phyloP scores from a whole-genome alignment of 2,797 vertebrate genomes.

The Manis crassicaudata region DNA sequence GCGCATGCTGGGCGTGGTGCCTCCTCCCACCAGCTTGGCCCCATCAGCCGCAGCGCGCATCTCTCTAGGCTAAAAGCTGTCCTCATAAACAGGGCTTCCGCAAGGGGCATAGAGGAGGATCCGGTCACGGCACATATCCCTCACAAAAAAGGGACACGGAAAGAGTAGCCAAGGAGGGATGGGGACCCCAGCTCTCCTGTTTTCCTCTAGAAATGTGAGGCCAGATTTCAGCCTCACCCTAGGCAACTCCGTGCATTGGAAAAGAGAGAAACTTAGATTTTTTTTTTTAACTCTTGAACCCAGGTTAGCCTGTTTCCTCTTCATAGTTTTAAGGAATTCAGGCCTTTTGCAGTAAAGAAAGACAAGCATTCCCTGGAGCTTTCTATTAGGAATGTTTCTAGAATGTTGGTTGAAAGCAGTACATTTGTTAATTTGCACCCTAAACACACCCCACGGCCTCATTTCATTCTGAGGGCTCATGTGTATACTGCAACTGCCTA shows the following conservation, averaged over 20 bases:
- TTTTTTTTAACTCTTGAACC: constrained; percentile 36
- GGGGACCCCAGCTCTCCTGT: not conserved
- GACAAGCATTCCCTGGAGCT: constrained; percentile 56
- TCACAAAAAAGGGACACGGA: not conserved
- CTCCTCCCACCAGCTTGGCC: not conserved
- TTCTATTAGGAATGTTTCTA: constrained; percentile 64
- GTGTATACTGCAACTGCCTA: constrained; percentile 54
- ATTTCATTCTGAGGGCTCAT: constrained; percentile 58
- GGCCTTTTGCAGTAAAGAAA: constrained; percentile 55
- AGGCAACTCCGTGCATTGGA: not conserved
- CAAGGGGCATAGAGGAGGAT: not conserved
- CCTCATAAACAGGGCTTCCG: too few species aligned
- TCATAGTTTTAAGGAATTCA: constrained; percentile 31
- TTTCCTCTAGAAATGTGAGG: not conserved
- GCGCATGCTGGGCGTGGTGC: not conserved
- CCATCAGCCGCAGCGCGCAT: rapidly evolving
- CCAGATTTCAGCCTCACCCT: not conserved
- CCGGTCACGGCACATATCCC: too few species aligned
- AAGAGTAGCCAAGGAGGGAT: not conserved
- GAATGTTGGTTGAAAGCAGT: constrained; percentile 72
- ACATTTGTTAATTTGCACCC: constrained; percentile 81
- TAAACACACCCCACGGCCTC: constrained; percentile 54
- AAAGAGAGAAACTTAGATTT: constrained; percentile 27
- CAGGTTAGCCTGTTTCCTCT: not conserved
- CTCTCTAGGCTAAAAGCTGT: not conserved